Conservation (phyloP, 2,888 invertebrate species). For the Pimpla rufipes region DNA sequence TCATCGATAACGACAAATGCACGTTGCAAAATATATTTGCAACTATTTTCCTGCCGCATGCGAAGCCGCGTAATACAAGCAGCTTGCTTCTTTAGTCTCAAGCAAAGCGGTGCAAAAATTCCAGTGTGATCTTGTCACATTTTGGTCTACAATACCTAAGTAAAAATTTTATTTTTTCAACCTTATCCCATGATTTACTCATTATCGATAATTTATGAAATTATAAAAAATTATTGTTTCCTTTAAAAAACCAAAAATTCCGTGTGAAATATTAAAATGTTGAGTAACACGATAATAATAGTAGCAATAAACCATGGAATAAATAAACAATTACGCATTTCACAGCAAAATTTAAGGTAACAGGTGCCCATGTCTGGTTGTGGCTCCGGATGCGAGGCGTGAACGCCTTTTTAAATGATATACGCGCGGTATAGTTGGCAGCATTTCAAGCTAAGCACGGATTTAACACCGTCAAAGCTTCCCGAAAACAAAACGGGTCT, state of each 20-base stretch:
- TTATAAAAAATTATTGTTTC: no score
- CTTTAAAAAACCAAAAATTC: no score
- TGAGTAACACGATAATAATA: neutral
- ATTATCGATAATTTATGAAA: no score
- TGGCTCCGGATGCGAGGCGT: neutral
- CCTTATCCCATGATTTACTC: no score
- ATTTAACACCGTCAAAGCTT: conserved; percentile 53
- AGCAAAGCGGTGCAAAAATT: no score
- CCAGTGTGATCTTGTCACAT: no score
- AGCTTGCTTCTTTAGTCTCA: no score
- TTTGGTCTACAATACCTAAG: no score
- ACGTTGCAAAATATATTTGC: neutral
- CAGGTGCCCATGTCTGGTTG: neutral
- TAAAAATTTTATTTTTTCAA: no score
- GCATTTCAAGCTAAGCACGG: conserved; percentile 52
- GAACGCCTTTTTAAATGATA: conserved; percentile 35
- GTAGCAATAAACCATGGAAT: neutral
- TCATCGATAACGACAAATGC: conserved; percentile 11
- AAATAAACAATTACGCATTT: neutral
- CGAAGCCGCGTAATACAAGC: conserved; percentile 1
- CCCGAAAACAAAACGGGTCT: conserved; percentile 50
- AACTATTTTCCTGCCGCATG: neutral
- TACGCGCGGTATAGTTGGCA: conserved; percentile 53
- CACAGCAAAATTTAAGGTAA: neutral
- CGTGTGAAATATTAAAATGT: neutral